Base-by-base conservation (phyloP, 1,140 invertebrate species). In the Bombus confusus region DNA sequence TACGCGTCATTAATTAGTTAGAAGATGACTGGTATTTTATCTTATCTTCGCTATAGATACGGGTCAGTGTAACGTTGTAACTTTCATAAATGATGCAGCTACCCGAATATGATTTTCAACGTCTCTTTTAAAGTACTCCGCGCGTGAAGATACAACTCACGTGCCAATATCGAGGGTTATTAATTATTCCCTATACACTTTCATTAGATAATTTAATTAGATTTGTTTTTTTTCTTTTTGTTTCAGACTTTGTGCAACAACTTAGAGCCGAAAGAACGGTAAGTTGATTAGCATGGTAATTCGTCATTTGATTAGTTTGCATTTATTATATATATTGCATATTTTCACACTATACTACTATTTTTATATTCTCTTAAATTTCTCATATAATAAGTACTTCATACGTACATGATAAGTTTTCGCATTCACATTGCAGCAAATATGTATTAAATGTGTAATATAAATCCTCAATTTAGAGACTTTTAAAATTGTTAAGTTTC, bases 161-260 rank as follows among this genome's bases (percentile, higher is more conserved):
- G 6, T 52, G n/a, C 47, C 76, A 59, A 22, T 41, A 31, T 43
- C 28, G 2, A 28, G 0, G 28, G 10, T 41, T 76, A 84, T 85
- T 88, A 84, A 87, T 80, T 79, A 74, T 66, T 74, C 47, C 31
- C 66, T 52, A 18, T 39, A 66, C 6, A 25, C 37, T 71, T 62
- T 37, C 34, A 59, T 71, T 39, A 1, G 52, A 43, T 83, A 13
- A 88, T n/a, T 39, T n/a, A 64, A 64, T 64, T 41, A 9, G 82
- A 62, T 47, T 22, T 41, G 43, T 59, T 28, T 25, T 28, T 47
- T 28, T 78, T 74, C 75, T 90, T 91, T 91, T 73, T 92, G 88
- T 94, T 94, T 87, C 93, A 94, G 93, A 39, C 81, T 0, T 71
- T 93, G 52, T 78, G 71, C 31, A 90, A 80, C 52, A 89, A 90